Base-by-base conservation (phyloP, 2,888 invertebrate species). In the Aproaerema taeniolella region DNA sequence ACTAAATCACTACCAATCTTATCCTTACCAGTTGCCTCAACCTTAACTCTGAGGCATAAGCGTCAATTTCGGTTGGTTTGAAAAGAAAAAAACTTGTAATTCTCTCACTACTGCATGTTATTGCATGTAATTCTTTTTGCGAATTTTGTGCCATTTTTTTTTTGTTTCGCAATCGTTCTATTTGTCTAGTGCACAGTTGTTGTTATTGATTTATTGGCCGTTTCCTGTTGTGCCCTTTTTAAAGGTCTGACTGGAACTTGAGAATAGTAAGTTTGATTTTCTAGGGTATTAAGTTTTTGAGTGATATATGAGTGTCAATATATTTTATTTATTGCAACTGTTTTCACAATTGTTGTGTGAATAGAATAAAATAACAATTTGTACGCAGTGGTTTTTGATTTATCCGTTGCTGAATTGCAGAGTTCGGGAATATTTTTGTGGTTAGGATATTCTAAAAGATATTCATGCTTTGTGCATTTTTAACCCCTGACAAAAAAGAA, bases 41-140 rank as follows among this genome's bases (percentile, higher is more conserved):
- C 52, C 37, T 11, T 35, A 35, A n/a, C 11, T 15, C 28, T 11
- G 28, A 28, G 16, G 16, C n/a, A 28, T 35, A 35, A 35, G 35
- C 26, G 6, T 50, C 39, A 67, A 41, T 63, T 55, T 71, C 43
- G 48, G 24, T 29, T 45, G 45, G 37, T 45, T 45, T 26, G 10
- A 14, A 8, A 5, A 11, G 33, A 26, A 31, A 49, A 58, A 60
- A 61, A 56, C 51, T 59, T 54, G 58, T 55, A 64, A 69, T 62
- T 66, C 68, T 70, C 72, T 71, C 74, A 78, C 82, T 75, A 80
- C 76, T 82, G 83, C 81, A 83, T 81, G 80, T 80, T 82, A 85
- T 80, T 74, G 81, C 77, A 67, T 79, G 82, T 82, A 81, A 82
- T 83, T 80, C 82, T 81, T 83, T 83, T 81, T 80, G 78, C 79